Evolutionary conservation across 1,140 invertebrate genomes (phyloP), one percentile per base, ranked within the genome.

Genomic region (Ruditapes philippinarum): DNA sequence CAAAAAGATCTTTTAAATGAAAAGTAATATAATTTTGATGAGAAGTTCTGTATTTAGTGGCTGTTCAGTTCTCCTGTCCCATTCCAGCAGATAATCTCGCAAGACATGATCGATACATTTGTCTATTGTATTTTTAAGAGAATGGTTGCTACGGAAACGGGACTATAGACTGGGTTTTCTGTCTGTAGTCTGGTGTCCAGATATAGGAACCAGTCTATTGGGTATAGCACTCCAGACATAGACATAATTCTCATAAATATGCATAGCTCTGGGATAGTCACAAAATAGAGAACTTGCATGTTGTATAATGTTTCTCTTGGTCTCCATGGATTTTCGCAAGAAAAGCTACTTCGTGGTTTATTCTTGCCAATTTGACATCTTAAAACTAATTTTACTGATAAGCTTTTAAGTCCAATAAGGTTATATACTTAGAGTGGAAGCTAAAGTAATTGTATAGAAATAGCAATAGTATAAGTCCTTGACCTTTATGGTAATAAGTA

Each of bases 121-220:
- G 54, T 81, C 79, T 68, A 68, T 38, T 42, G 54, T 62, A 81
- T 40, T 81, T n/a, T 80, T 85, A 28, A 51, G 33, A 5, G 36
- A 36, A 87, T 79, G 45, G 38, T 62, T 60, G 17, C 38, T 54
- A 65, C 51, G 60, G 38, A 22, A 45, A 60, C 40, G 68, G 12
- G 51, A 85, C 49, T 60, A 3, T 25, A 36, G 51, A 42, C 0
- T 42, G 2, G 12, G 40, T 38, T 62, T 40, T 54, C 54, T 81
- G 54, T 81, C 54, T 65, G 60, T 33, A 65, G 42, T 25, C 36
- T 40, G 28, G 57, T 81, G 33, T 45, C 54, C 54, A 62, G 25
- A 49, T 54, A 70, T 57, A 60, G 36, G 11, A 74, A 40, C 82
- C 22, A 33, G 14, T 25, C 45, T 38, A 74, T 73, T 74, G 49